Evolutionary conservation across 1,140 invertebrate species (phyloP).

Genomic region (Xylocopa sonorina): DNA sequence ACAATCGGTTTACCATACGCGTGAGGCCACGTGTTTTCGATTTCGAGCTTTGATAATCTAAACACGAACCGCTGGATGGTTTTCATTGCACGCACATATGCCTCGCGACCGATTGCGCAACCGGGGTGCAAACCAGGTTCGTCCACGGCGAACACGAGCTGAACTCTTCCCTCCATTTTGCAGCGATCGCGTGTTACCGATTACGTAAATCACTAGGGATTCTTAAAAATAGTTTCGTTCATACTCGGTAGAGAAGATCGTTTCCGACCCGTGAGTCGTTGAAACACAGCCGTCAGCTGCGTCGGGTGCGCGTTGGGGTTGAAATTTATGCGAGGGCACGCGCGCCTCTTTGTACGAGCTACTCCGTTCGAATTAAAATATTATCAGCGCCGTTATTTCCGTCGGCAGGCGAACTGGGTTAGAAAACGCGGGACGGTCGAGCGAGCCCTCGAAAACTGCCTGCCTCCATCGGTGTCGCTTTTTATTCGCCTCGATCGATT

Average conservation of each 20-base stretch:
- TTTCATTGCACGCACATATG: constrained; percentile 43
- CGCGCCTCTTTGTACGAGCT: background rate
- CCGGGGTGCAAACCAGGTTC: constrained; percentile 13
- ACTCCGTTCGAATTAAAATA: constrained; percentile 25
- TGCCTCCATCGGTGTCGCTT: background rate
- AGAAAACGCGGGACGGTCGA: background rate
- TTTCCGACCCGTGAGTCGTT: background rate
- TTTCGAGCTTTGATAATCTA: constrained; percentile 57
- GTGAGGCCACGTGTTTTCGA: constrained; percentile 59
- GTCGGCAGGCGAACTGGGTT: background rate
- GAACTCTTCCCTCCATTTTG: background rate
- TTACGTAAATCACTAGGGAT: no score
- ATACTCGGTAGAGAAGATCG: background rate
- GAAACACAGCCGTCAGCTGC: background rate
- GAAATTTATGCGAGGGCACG: constrained; percentile 35
- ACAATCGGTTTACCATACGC: constrained; percentile 36
- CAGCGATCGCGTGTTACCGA: no score
- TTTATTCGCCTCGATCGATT: constrained; percentile 12
- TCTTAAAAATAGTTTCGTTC: background rate
- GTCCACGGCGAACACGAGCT: constrained; percentile 3
- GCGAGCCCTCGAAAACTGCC: background rate
- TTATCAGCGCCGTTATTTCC: constrained; percentile 32
- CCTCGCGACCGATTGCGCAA: constrained; percentile 41
- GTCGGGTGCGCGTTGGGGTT: background rate
- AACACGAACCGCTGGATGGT: constrained; percentile 52